Evolutionary conservation across 1,140 invertebrate species (phyloP).

Genomic region (Hylaeus anthracinus): DNA sequence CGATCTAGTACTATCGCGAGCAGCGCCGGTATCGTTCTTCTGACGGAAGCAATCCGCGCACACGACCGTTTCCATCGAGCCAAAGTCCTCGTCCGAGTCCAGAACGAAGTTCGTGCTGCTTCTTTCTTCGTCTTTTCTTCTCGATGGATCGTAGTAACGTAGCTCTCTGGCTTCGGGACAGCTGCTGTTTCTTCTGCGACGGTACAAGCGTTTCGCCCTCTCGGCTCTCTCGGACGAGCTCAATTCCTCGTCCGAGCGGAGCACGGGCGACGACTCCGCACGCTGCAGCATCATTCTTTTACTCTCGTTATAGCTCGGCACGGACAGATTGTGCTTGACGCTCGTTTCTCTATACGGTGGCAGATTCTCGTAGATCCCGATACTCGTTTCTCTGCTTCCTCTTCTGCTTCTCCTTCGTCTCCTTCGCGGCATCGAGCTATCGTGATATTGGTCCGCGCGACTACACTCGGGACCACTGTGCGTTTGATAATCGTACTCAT

Average conservation of each 20-base stretch:
- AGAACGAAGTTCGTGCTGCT: constrained; percentile 58
- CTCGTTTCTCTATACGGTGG: constrained; percentile 23
- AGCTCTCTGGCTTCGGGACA: constrained; percentile 71
- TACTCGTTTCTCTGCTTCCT: constrained; percentile 44
- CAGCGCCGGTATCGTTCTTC: constrained; percentile 14
- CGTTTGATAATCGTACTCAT: constrained; percentile 62
- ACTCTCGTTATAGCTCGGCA: constrained; percentile 63
- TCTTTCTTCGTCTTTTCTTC: constrained; percentile 28
- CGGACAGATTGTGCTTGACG: constrained; percentile 18
- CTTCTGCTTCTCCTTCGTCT: constrained; percentile 57
- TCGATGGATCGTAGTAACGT: constrained; percentile 29
- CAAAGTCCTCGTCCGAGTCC: constrained; percentile 77
- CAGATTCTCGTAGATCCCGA: constrained; percentile 65
- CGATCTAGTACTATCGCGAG: constrained; percentile 33
- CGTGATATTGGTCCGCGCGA: constrained; percentile 40
- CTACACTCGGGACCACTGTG: constrained; percentile 21
- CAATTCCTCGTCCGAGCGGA: constrained; percentile 71
- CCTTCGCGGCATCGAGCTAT: constrained; percentile 44
- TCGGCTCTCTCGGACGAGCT: constrained; percentile 55
- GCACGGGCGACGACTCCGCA: constrained; percentile 74
- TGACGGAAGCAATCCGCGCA: constrained; percentile 58
- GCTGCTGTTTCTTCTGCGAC: constrained; percentile 72
- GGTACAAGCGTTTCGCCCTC: constrained; percentile 58
- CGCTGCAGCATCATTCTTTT: constrained; percentile 62
- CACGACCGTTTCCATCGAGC: constrained; percentile 75